Evolutionary conservation across 1,140 invertebrate species (phyloP).

Genomic region (Neodiprion fabricii): DNA sequence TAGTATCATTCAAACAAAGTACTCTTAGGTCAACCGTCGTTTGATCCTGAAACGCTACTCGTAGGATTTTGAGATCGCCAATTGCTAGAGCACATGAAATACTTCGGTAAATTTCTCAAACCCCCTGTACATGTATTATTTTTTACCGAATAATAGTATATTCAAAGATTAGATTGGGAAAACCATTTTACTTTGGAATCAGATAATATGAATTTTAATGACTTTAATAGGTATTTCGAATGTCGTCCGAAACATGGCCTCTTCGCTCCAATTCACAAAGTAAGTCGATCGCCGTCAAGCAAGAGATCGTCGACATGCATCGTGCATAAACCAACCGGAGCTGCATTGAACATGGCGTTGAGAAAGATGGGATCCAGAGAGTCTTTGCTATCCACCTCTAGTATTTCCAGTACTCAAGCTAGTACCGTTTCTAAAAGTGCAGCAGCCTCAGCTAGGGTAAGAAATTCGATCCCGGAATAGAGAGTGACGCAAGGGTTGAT

Average conservation of each 20-base stretch:
- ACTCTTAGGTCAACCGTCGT: too few relatives aligned
- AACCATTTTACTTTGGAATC: neutral
- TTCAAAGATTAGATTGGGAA: neutral
- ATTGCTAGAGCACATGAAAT: too few relatives aligned
- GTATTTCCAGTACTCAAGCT: slow-evolving; percentile 70
- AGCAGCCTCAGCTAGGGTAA: slow-evolving; percentile 68
- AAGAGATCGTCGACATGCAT: slow-evolving; percentile 69
- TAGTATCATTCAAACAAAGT: neutral
- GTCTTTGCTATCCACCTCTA: slow-evolving; percentile 80
- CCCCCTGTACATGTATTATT: too few relatives aligned
- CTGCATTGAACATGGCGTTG: slow-evolving; percentile 63
- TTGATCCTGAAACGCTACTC: too few relatives aligned
- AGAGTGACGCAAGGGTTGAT: neutral
- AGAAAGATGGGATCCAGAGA: slow-evolving; percentile 83
- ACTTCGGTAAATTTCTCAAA: too few relatives aligned
- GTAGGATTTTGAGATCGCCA: too few relatives aligned
- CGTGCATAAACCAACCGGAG: slow-evolving; percentile 66
- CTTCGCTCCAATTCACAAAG: slow-evolving; percentile 90
- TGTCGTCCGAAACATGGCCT: slow-evolving; percentile 89
- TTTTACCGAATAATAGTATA: too few relatives aligned
- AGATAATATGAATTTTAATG: slow-evolving; percentile 17
- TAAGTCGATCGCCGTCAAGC: slow-evolving; percentile 81
- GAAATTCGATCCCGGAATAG: slow-evolving; percentile 62
- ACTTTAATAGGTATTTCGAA: slow-evolving; percentile 86
- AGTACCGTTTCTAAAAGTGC: slow-evolving; percentile 54